Evolutionary conservation across 2,797 vertebrate species (phyloP), one percentile per base, ranked within the genome.

Genomic region (Sebastes elongatus): DNA sequence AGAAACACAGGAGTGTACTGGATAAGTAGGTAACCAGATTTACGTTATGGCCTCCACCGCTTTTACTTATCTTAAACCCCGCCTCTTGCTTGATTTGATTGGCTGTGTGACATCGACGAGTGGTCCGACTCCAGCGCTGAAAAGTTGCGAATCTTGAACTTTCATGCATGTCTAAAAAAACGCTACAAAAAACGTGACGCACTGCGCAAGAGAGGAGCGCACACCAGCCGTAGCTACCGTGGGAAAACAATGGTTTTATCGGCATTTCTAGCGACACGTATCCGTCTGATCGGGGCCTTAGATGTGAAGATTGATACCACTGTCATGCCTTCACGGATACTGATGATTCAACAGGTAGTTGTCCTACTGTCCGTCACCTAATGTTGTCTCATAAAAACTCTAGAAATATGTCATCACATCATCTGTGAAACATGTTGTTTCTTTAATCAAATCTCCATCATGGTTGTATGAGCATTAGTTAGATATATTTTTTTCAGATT

Each of bases 261-360:
- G 7, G 42, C 16, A 18, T 49, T 49, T 49, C 16, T 49, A 49
- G 0, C 0, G 42, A 49, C 42, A 18, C 7, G 0, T 49, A 18
- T 49, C 42, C 42, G 0, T 49, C 42, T 49, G 0, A 49, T 49
- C 42, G 0, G 0, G 42, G 18, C 42, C 42, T 49, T 49, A 8
- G 7, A 49, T 20, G 18, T 49, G 18, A 49, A 49, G 46, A 49
- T 49, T 49, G 18, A 49, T 49, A 20, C 18, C 16, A 49, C 16
- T 20, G 42, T 49, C 42, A 46, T 46, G 0, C 0, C 42, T 46
- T 46, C 42, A 46, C 7, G 0, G 42, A 46, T 18, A 14, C n/a
- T 22, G 9, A 10, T 5, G 3, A 52, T 35, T 20, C 11, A 56
- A 56, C 7, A 6, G 30, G 0, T 30, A 30, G 6, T 30, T 30